Conservation (phyloP, 2,113 vertebrate genomes). For the Laterallus jamaicensis region DNA sequence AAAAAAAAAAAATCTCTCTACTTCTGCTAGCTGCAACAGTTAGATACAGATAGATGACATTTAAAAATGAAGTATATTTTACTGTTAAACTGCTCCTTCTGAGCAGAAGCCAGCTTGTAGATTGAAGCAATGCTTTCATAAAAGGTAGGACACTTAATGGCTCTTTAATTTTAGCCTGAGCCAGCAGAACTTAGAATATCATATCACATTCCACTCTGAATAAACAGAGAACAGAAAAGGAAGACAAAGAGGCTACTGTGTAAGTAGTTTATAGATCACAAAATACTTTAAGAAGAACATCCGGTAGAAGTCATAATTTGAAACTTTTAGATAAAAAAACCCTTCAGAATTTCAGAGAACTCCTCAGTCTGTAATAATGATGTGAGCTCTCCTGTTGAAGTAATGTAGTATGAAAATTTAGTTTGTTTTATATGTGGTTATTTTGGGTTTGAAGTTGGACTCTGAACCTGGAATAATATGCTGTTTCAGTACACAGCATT, state of each 20-base stretch:
- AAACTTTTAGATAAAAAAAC: neutral
- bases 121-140: neutral
- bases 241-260: neutral
- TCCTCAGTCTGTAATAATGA: neutral
- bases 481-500: neutral
- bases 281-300: neutral
- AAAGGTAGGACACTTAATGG: neutral
- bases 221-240: neutral
- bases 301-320: neutral
- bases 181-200: neutral
- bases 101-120: neutral
- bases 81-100: neutral
- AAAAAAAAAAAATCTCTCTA: neutral
- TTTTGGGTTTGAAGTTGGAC: neutral
- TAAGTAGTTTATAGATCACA: neutral
- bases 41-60: neutral
- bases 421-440: neutral
- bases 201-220: neutral
- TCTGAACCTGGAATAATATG: neutral
- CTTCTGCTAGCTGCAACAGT: neutral
- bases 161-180: slow-evolving; percentile 3
- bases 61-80: neutral
- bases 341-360: neutral
- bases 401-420: neutral
- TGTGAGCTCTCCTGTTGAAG: neutral